Evolutionary conservation across 1,140 invertebrate genomes (phyloP), one percentile per base, ranked within the genome.

Genomic region (Bilobella aurantiaca): DNA sequence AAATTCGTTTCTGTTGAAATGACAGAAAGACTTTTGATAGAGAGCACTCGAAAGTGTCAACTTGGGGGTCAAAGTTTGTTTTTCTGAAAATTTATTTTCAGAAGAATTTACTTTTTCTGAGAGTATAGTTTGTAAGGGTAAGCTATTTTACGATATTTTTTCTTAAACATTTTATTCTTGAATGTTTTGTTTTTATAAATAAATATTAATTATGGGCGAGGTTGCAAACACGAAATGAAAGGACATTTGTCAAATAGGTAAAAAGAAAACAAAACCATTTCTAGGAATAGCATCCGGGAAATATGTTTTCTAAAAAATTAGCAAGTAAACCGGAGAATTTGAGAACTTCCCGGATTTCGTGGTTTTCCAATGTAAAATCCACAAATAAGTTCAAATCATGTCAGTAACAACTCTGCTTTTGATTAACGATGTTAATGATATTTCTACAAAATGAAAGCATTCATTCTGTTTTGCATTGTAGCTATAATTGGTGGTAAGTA

Each of bases 221-320:
- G 34, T 42, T 42, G 34, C 34, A 42, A 8, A 42, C 18, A 42
- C 8, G 34, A 42, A 8, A 42, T 42, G 34, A 42, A 8, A 12
- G 8, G 18, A 42, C 8, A 42, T 12, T 42, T 18, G 8, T 42
- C 18, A 42, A 18, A 18, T 42, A 42, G 34, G 8, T 42, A 42
- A 12, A 42, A 42, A 18, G 34, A 42, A 8, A 12, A 18, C 34
- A 42, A 42, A 12, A 42, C 18, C 18, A 42, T n/a, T 53, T 53
- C 49, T 53, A 16, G 25, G 49, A 53, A 53, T 5, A 23, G 49
- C 49, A 14, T 53, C 49, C 49, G 49, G 49, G 49, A 53, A 53
- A 53, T 53, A 23, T 23, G 12, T 8, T 42, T 42, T 42, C 8
- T 42, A 42, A 42, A 42, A 12, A 42, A 42, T 18, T 18, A 42